Evolutionary conservation across 2,888 invertebrate species (phyloP).

Genomic region (Autographa pulchrina): DNA sequence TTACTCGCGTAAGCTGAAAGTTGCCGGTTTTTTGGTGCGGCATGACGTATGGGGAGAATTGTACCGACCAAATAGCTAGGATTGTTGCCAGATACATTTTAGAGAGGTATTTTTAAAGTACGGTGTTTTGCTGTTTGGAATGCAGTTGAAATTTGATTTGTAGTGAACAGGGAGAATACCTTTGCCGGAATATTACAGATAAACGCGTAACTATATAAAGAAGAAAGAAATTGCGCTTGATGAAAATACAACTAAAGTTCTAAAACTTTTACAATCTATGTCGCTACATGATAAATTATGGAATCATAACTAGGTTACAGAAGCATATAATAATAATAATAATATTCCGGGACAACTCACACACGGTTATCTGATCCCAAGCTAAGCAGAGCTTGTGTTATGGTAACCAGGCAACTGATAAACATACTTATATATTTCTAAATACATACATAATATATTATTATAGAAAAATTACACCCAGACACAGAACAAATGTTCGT

Average conservation of each 20-base stretch:
- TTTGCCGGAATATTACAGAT: not conserved
- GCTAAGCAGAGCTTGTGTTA: too few species aligned
- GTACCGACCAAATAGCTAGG: constrained; percentile 8
- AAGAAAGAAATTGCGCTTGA: too few species aligned
- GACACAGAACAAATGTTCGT: too few species aligned
- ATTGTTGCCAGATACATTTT: not conserved
- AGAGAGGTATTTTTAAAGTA: not conserved
- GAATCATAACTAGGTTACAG: not conserved
- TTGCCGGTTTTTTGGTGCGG: constrained; percentile 30
- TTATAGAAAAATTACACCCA: too few species aligned
- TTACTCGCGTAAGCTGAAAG: constrained; percentile 44
- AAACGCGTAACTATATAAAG: not conserved
- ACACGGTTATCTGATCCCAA: too few species aligned
- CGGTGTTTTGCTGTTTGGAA: not conserved
- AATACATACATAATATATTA: too few species aligned
- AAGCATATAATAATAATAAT: too few species aligned
- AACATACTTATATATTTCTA: too few species aligned
- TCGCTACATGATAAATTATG: not conserved
- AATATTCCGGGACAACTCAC: too few species aligned
- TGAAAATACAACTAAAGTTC: too few species aligned
- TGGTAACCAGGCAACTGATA: too few species aligned
- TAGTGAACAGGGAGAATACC: too few species aligned
- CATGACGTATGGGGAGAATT: constrained; percentile 14
- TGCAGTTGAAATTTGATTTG: not conserved
- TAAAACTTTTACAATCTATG: not conserved